A percentile compares a stretch with the other conserved stretches of the same genome.
phyloP scores from a whole-genome alignment of 1,140 invertebrate genomes.

The Caerostris darwini region DNA sequence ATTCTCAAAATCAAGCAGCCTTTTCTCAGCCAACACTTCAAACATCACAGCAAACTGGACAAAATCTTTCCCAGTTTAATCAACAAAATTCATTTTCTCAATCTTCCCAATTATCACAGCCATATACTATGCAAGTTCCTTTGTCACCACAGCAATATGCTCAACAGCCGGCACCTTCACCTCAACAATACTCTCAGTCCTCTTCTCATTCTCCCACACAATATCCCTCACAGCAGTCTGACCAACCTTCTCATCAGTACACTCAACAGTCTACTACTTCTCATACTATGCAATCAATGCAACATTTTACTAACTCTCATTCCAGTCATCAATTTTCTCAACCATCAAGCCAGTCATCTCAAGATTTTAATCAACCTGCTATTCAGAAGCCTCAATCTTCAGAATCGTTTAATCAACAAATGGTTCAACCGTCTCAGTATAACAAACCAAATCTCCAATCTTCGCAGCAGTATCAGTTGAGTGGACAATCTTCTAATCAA shows the following conservation, averaged over 20 bases:
- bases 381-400: slow-evolving; percentile 50
- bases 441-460: slow-evolving; percentile 7
- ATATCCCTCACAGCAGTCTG: slow-evolving; percentile 27
- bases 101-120: slow-evolving; percentile 48
- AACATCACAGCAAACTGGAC: slow-evolving; percentile 33
- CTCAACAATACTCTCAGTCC: slow-evolving; percentile 6
- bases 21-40: not conserved
- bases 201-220: not conserved
- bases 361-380: slow-evolving; percentile 38
- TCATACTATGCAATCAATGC: slow-evolving; percentile 25
- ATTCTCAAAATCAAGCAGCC: slow-evolving; percentile 42
- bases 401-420: slow-evolving; percentile 21
- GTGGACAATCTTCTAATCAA: slow-evolving; percentile 42
- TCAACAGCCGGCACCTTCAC: slow-evolving; percentile 15
- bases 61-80: slow-evolving; percentile 48
- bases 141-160: not conserved
- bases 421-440: slow-evolving; percentile 8
- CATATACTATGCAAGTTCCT: slow-evolving; percentile 28
- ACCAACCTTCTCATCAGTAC: slow-evolving; percentile 13
- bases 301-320: slow-evolving; percentile 2
- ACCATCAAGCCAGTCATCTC: not conserved
- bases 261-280: not conserved
- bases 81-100: slow-evolving; percentile 65
- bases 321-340: slow-evolving; percentile 21
- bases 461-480: slow-evolving; percentile 54